Evolutionary conservation across 2,888 invertebrate species (phyloP).

Genomic region (Pandemis cinnamomeana): DNA sequence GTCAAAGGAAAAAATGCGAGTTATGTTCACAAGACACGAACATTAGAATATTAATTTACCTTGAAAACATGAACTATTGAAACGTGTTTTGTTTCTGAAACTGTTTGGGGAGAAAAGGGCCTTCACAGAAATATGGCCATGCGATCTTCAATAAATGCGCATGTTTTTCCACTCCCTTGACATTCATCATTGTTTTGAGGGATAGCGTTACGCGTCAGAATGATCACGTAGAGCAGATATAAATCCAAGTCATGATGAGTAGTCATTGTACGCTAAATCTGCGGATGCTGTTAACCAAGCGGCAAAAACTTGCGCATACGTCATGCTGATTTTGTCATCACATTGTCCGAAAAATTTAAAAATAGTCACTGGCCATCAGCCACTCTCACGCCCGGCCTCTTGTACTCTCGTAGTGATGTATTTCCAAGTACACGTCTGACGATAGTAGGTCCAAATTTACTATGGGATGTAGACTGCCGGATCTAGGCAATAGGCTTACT

Average conservation of each 20-base stretch:
- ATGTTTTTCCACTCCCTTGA: background rate
- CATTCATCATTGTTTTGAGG: constrained; percentile 1
- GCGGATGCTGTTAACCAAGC: constrained; percentile 12
- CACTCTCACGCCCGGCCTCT: background rate
- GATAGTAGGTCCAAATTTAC: background rate
- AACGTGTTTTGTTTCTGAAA: background rate
- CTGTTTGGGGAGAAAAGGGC: background rate
- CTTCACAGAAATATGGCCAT: background rate
- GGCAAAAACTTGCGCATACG: constrained; percentile 49
- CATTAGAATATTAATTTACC: background rate
- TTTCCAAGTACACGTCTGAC: background rate
- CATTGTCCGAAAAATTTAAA: background rate
- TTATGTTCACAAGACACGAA: background rate
- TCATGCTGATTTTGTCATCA: background rate
- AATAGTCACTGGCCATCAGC: background rate
- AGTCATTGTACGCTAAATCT: constrained; percentile 3
- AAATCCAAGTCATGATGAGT: constrained; percentile 11
- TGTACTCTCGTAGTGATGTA: background rate
- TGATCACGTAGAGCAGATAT: background rate
- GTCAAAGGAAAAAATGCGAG: background rate
- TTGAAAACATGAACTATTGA: background rate
- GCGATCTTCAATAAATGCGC: background rate
- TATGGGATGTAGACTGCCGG: background rate
- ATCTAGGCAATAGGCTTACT: too few relatives aligned
- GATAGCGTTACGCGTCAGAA: constrained; percentile 7